Evolutionary conservation across 2,888 invertebrate species (phyloP).

Genomic region (Gymnocheta viridis): DNA sequence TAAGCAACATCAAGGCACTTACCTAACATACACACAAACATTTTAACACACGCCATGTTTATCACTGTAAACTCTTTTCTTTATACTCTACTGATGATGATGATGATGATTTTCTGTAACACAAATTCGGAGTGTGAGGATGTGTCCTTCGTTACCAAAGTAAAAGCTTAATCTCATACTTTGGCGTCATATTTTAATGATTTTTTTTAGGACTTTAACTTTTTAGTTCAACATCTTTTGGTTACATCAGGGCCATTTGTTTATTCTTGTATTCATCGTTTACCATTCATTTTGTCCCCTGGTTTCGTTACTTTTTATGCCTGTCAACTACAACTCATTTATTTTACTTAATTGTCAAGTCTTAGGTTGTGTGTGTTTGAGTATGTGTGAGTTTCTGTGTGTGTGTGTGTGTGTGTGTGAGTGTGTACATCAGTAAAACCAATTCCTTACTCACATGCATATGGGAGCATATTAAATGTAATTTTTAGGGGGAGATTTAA

Average conservation of each 20-base stretch:
- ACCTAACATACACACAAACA: slow-evolving; percentile 16
- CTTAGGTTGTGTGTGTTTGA: slow-evolving; percentile 38
- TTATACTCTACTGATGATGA: not conserved
- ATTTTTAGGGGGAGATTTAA: slow-evolving; percentile 8
- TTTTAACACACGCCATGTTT: not conserved
- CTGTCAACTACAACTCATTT: slow-evolving; percentile 75
- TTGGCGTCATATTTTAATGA: slow-evolving; percentile 52
- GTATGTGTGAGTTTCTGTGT: not conserved
- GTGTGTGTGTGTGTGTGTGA: not conserved
- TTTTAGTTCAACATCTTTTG: slow-evolving; percentile 54
- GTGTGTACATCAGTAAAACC: slow-evolving; percentile 4
- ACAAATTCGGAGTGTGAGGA: not conserved
- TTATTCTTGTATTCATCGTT: slow-evolving; percentile 8
- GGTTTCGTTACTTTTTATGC: slow-evolving; percentile 49
- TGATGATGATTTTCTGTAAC: slow-evolving; percentile 6
- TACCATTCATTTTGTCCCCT: slow-evolving; percentile 12
- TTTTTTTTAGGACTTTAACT: slow-evolving; percentile 47
- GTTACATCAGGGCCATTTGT: slow-evolving; percentile 37
- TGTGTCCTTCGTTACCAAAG: not conserved
- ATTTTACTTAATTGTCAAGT: slow-evolving; percentile 80
- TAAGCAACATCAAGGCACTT: slow-evolving; percentile 2
- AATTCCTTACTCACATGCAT: not conserved
- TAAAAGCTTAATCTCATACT: slow-evolving; percentile 42
- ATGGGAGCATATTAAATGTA: not conserved
- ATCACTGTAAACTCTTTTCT: not conserved